A percentile compares a stretch with the other conserved stretches of the same genome.
These are phyloP conservation scores for Oenanthe melanoleuca DNA, from an alignment of 2,113 vertebrate genomes.

Conservation along the genomic window DNA sequence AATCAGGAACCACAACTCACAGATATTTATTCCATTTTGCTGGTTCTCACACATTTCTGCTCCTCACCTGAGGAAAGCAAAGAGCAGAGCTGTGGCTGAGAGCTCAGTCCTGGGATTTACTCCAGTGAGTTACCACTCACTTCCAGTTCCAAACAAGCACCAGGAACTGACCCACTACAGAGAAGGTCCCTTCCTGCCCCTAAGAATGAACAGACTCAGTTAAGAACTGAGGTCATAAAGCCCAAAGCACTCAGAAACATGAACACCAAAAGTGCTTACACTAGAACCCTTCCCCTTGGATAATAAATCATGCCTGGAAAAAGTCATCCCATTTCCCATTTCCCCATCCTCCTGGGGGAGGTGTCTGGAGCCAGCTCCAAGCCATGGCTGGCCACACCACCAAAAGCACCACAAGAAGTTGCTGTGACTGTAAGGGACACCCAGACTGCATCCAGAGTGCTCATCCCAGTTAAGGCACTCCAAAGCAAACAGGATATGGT, in stretches of 20 bases:
- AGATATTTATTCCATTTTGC: neutral
- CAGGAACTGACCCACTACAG: neutral
- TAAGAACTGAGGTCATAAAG: neutral
- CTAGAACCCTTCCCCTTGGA: neutral
- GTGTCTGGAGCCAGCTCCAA: neutral
- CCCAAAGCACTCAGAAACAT: neutral
- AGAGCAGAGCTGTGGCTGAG: neutral
- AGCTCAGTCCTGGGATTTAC: neutral
- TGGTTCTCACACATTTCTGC: neutral
- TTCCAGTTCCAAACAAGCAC: neutral
- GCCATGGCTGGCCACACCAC: fast-evolving
- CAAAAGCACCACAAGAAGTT: neutral
- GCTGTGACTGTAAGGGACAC: neutral
- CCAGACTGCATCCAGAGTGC: neutral
- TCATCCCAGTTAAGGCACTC: neutral
- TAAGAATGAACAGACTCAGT: neutral
- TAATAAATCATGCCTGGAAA: neutral
- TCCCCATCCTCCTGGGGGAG: neutral
- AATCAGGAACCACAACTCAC: neutral
- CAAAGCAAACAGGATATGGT: neutral
- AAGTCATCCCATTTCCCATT: neutral
- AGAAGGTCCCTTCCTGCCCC: neutral
- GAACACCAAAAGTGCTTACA: neutral
- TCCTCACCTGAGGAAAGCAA: neutral
- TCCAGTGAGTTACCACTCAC: neutral